phyloP scores from a whole-genome alignment of 2,113 vertebrate genomes.

The Lycaon pictus region DNA sequence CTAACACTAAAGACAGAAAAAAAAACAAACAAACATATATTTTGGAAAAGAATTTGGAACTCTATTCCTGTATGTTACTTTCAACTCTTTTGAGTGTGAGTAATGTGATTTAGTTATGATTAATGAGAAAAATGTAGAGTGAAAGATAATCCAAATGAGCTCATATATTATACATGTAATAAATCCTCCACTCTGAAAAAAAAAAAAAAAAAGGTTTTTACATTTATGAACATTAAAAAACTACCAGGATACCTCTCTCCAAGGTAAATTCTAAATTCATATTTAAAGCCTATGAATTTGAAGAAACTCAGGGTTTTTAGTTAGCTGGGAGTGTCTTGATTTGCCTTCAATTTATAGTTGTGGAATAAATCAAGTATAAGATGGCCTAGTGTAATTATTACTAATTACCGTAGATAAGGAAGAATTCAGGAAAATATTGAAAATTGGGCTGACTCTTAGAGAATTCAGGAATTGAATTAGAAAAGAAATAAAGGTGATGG shows the following conservation, averaged over 20 bases:
- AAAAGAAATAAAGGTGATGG: background rate
- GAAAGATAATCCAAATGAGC: background rate
- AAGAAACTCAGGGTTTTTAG: background rate
- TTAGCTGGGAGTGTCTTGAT: background rate
- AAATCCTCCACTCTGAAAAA: background rate
- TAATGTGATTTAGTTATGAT: background rate
- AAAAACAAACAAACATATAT: background rate
- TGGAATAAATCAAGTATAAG: background rate
- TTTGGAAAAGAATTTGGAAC: constrained; percentile 22
- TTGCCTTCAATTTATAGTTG: background rate
- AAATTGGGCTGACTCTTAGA: background rate
- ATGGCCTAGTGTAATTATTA: background rate
- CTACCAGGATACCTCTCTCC: background rate
- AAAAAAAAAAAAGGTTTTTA: background rate
- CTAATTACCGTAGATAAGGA: background rate
- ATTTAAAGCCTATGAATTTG: background rate
- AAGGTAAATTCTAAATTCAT: constrained; percentile 27
- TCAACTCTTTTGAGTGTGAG: background rate
- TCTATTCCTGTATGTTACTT: background rate
- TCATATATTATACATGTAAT: background rate
- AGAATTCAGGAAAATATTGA: background rate
- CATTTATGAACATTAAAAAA: background rate
- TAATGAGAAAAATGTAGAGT: constrained; percentile 43
- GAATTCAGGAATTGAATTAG: background rate
- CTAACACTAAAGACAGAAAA: background rate